Conservation (phyloP, 2,113 vertebrate species). For the Triplophysa dalaica region DNA sequence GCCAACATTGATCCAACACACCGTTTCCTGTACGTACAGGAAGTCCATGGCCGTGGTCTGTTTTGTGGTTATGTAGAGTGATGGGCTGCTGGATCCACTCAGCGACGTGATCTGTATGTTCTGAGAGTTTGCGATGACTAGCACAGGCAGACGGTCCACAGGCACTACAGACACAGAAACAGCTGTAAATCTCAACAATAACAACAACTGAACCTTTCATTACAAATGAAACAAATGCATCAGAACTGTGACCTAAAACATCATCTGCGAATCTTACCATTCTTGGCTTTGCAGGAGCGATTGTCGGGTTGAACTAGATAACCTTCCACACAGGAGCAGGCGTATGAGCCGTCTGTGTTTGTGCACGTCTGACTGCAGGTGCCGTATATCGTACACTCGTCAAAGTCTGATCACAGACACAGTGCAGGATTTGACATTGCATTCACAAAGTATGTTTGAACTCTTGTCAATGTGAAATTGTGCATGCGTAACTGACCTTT, state of each 20-base stretch:
- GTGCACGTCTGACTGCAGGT: constrained; percentile 94
- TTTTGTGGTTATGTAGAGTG: constrained; percentile 88
- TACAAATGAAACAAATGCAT: background rate
- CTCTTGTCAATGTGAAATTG: background rate
- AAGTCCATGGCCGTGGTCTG: constrained; percentile 99
- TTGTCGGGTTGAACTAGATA: constrained; percentile 93
- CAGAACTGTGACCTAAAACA: too few relatives aligned
- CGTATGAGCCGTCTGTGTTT: constrained; percentile 87
- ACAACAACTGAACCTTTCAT: background rate
- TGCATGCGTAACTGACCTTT: constrained; percentile 77
- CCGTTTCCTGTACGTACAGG: constrained; percentile 86
- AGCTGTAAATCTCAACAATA: background rate
- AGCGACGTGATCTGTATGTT: constrained; percentile 94
- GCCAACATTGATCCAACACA: constrained; percentile 95
- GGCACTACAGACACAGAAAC: constrained; percentile 68
- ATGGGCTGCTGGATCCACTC: constrained; percentile 82
- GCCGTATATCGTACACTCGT: constrained; percentile 89
- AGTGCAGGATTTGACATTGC: too few relatives aligned
- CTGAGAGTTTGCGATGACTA: constrained; percentile 95
- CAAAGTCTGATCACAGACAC: constrained; percentile 79
- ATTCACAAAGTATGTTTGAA: too few relatives aligned
- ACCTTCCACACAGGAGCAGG: constrained; percentile 91
- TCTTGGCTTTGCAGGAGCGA: constrained; percentile 97
- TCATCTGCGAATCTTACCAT: constrained; percentile 71
- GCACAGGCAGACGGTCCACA: constrained; percentile 87